Evolutionary conservation across 2,113 vertebrate species (phyloP).

Genomic region (Papio anubis): DNA sequence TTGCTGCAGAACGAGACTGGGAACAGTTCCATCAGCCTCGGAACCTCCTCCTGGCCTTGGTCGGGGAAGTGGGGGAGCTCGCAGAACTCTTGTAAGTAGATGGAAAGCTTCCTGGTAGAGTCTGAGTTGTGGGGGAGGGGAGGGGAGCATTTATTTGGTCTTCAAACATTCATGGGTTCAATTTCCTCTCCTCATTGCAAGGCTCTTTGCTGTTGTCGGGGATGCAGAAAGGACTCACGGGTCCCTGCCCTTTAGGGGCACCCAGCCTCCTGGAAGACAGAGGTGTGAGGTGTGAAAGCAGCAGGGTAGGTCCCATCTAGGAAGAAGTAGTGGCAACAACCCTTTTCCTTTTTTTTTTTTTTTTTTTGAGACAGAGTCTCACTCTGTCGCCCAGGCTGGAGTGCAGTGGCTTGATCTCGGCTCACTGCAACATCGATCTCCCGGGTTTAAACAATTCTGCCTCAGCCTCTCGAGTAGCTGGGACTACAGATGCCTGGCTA

Average conservation of each 20-base stretch:
- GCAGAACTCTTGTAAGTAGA: constrained; percentile 90
- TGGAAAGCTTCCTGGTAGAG: background rate
- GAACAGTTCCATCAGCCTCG: constrained; percentile 92
- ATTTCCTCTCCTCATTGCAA: background rate
- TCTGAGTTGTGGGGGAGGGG: background rate
- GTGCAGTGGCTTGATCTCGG: too few relatives aligned
- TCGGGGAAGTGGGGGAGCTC: constrained; percentile 93
- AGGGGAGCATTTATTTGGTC: background rate
- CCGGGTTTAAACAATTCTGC: too few relatives aligned
- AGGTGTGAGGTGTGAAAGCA: background rate
- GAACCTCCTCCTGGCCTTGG: constrained; percentile 91
- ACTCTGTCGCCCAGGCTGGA: too few relatives aligned
- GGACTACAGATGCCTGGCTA: too few relatives aligned
- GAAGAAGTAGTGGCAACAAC: background rate
- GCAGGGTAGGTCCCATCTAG: background rate
- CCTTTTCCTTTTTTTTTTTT: background rate
- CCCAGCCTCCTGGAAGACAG: background rate
- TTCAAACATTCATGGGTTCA: background rate
- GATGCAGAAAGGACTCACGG: background rate
- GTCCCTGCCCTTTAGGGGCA: background rate
- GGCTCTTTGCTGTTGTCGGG: background rate
- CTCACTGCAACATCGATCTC: too few relatives aligned
- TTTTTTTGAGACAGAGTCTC: too few relatives aligned
- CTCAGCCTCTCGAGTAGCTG: too few relatives aligned
- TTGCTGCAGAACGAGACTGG: constrained; percentile 92